These are phyloP conservation scores for Steinernema khuongi DNA, from an alignment of 1,140 invertebrate species.

Conservation along the genomic window DNA sequence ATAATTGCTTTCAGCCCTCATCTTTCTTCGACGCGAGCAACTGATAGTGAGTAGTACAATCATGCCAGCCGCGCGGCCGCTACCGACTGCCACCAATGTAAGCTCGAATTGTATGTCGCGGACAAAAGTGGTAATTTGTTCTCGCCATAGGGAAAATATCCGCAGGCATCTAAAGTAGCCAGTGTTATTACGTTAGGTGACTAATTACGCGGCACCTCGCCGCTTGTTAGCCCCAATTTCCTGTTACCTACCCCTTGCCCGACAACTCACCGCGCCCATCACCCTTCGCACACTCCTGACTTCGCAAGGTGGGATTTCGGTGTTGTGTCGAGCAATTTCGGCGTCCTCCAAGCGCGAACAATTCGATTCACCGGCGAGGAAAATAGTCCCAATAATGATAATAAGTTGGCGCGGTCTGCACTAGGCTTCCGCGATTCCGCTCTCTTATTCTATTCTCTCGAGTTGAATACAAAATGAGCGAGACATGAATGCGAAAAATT, in stretches of 20 bases:
- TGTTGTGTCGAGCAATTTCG: neutral
- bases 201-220: no score
- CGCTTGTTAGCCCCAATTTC: neutral
- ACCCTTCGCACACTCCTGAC: neutral
- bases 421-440: neutral
- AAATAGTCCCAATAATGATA: conserved; percentile 10
- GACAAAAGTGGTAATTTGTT: no score
- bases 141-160: no score
- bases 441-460: conserved; percentile 13
- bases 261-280: neutral
- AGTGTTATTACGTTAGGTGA: no score
- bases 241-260: no score
- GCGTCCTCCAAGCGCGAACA: neutral
- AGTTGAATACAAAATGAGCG: conserved; percentile 9
- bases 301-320: neutral
- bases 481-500: conserved; percentile 7
- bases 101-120: no score
- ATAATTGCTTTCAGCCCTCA: neutral
- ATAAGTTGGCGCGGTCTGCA: conserved; percentile 2
- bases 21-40: neutral
- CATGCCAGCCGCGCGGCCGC: no score
- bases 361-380: neutral
- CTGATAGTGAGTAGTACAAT: neutral
- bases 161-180: no score
- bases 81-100: neutral